Percentiles rank a stretch among this genome's conserved stretches.
Evolutionary conservation across 2,888 invertebrate species (phyloP).

Genomic region (Nomada ferruginata): DNA sequence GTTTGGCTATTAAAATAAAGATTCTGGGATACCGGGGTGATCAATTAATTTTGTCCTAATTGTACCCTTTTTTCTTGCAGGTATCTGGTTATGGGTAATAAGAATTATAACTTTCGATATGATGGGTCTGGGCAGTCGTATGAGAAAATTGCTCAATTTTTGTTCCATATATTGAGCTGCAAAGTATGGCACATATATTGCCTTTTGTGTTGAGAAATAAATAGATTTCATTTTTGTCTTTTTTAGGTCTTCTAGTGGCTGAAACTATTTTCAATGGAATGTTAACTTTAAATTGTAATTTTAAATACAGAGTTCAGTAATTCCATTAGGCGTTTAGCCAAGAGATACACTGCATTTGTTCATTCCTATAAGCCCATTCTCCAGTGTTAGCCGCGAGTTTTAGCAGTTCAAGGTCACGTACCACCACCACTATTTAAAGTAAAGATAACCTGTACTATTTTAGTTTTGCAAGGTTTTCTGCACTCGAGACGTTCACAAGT

Average conservation of each 20-base stretch:
- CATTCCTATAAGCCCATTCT: neutral
- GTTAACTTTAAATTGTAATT: too few relatives aligned
- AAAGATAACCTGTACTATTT: neutral
- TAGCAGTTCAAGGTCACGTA: neutral
- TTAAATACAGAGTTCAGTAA: too few relatives aligned
- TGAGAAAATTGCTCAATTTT: neutral
- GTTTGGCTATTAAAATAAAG: neutral
- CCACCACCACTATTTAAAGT: neutral
- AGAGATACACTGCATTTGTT: too few relatives aligned
- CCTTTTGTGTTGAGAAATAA: neutral
- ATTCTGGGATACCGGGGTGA: neutral
- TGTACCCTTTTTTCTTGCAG: too few relatives aligned
- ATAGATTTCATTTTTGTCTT: neutral
- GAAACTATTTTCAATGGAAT: too few relatives aligned
- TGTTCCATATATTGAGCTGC: neutral
- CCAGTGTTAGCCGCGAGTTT: neutral
- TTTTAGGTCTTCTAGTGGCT: too few relatives aligned
- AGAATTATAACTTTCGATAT: too few relatives aligned
- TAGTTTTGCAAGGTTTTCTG: neutral
- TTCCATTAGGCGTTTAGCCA: too few relatives aligned
- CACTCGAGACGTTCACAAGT: slow-evolving; percentile 3
- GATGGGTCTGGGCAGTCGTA: neutral
- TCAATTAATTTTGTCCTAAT: too few relatives aligned
- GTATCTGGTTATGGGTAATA: too few relatives aligned
- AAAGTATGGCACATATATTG: neutral